Base-by-base conservation (phyloP, 2,888 invertebrate genomes). In the Spilarctia lutea region DNA sequence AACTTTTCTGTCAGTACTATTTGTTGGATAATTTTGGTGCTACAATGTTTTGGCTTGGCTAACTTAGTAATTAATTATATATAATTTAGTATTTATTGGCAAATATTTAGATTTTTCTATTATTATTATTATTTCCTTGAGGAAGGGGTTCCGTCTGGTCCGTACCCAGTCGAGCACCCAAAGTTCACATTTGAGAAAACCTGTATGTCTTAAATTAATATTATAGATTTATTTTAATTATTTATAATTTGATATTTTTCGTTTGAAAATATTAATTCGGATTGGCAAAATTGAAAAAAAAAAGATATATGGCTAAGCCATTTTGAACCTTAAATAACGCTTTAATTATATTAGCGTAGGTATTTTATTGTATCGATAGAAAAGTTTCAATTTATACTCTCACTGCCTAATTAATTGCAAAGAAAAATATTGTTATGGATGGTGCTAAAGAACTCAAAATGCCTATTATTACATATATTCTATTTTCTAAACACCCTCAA, bases 31-130 rank as follows among this genome's bases (percentile, higher is more conserved):
- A 89, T 94, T 94, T 95, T 93, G 95, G 95, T 96, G 95, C 95
- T 96, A 95, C 90, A 87, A 82, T 92, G 90, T 92, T 94, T 95
- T 93, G 94, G 95, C 95, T 95, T 94, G 93, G 94, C 95, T 95
- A 94, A 94, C 91, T 88, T 94, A 94, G 93, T 90, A 79, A 89
- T 94, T 93, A 93, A 92, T 92, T 94, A 91, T 93, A 92, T 86
- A 91, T 92, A 92, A 89, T 83, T 89, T 91, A 89, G 85, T 94
- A 92, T 93, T 94, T 94, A 94, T 94, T 93, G 93, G 93, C 93
- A 90, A 91, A 89, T 91, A 90, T 90, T 91, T 92, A 83, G 85
- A 84, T 92, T 93, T 48, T 83, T 86, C 79, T 88, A 85, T 86
- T 89, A 86, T 88, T 86, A 84, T 89, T 87, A 81, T 66, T 56